Evolutionary conservation across 92 coral and sea anemone species (phyloP), one percentile per base, ranked within the genome.

Genomic region (Paramuricea clavata): DNA sequence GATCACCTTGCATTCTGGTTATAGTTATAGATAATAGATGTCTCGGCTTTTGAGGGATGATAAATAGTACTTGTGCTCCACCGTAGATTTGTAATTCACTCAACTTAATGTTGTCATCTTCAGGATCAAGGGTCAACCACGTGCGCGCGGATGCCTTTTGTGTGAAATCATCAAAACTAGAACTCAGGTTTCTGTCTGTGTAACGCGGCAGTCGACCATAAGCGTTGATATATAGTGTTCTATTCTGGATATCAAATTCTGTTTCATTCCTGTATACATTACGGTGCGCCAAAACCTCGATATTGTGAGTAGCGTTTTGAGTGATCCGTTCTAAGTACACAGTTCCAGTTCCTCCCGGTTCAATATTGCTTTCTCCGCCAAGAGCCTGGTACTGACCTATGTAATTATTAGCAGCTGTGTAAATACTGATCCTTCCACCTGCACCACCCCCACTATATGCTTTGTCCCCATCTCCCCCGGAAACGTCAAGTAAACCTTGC

Each of bases 331-430:
- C 99, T 21, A 96, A 59, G 61, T 89, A 94, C 17, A 96, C 97
- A 72, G 98, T 96, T 12, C 99, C 99, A 11, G 99, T 94, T 10
- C 99, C 98, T 6, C 99, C 99, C 12, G 95, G 93, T 60, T 96
- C 99, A 71, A 52, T 83, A 17, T 88, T 54, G 70, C 99, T 93
- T 6, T 85, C 82, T 10, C 99, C 99, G 7, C 99, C 99, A 26
- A 76, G 32, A 23, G 94, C 99, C 23, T 93, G 90, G 59, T 82
- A 93, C 26, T 92, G 89, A 12, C 99, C 99, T 16, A 96, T 85
- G 82, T 94, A 96, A 68, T 96, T 97, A 49, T 96, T 96, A 80
- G 91, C 93, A 68, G 95, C 86, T 81, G 92, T 93, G 81, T 91
- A 96, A 57, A 96, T 25, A 81, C 95, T 93, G 57, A 96, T 78